These are phyloP conservation scores for Cardinalis cardinalis DNA, from an alignment of 2,113 vertebrate species.

Conservation along the genomic window DNA sequence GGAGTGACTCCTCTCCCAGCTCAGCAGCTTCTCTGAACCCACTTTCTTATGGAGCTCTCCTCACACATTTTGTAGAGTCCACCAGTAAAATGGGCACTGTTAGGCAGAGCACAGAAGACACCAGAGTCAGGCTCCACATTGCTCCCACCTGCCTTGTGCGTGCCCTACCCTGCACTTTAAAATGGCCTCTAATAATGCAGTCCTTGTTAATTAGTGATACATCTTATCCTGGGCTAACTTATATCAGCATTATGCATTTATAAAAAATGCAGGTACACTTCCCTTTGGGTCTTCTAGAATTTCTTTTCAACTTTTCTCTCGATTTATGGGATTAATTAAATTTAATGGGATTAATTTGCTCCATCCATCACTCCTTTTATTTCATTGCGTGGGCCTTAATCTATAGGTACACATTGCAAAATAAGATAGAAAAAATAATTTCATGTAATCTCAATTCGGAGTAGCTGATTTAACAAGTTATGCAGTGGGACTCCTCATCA, in stretches of 20 bases:
- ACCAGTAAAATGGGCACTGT: fast-evolving
- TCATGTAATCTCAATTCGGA: not conserved
- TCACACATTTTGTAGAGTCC: fast-evolving
- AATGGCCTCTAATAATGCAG: not conserved
- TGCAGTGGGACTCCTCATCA: not conserved
- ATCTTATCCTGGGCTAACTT: not conserved
- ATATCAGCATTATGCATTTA: not conserved
- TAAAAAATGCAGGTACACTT: not conserved
- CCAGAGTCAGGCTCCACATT: not conserved
- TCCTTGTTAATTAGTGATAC: not conserved
- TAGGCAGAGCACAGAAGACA: not conserved
- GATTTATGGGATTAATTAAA: conserved; percentile 32
- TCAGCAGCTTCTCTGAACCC: not conserved
- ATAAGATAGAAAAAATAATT: conserved; percentile 1
- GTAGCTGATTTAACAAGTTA: not conserved
- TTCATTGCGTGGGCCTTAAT: not conserved
- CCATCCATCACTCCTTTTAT: not conserved
- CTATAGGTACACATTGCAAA: not conserved
- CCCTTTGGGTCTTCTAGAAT: not conserved
- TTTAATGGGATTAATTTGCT: conserved; percentile 33
- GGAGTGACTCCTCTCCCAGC: not conserved
- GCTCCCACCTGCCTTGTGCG: not conserved
- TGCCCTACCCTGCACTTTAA: not conserved
- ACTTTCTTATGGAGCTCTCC: not conserved
- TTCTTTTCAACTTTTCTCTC: not conserved